Conservation (phyloP, 2,888 invertebrate genomes). For the Macaria liturata region DNA sequence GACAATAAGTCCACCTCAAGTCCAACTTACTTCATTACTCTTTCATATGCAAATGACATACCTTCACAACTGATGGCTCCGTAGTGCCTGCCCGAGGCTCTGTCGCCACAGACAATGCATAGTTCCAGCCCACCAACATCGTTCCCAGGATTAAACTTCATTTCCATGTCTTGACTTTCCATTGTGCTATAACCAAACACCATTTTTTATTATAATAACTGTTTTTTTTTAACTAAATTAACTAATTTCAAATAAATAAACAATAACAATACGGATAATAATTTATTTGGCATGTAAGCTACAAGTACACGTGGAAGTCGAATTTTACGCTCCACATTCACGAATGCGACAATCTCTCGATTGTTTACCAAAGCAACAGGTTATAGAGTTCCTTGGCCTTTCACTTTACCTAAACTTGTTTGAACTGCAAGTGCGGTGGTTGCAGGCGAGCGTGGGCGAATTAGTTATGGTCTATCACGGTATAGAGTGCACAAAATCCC, state of each 20-base stretch:
- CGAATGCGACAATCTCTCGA: not conserved
- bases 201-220: not conserved
- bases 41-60: conserved; percentile 31
- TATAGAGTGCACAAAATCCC: conserved; percentile 32
- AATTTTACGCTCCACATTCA: not conserved
- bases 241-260: no score
- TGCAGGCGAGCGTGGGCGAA: conserved; percentile 32
- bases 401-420: conserved; percentile 40
- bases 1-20: no score
- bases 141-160: conserved; percentile 65
- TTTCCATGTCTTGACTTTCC: conserved; percentile 71
- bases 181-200: conserved; percentile 38
- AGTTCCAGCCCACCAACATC: conserved; percentile 88
- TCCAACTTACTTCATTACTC: no score
- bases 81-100: conserved; percentile 97
- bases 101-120: conserved; percentile 97
- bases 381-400: conserved; percentile 34
- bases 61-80: conserved; percentile 95
- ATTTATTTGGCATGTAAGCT: not conserved
- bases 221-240: no score
- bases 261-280: no score
- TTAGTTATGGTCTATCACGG: conserved; percentile 25
- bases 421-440: conserved; percentile 7
- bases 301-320: not conserved
- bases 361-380: conserved; percentile 26